These are phyloP conservation scores for Muraenolepis orangiensis DNA, from an alignment of 2,797 vertebrate genomes.

Conservation along the genomic window DNA sequence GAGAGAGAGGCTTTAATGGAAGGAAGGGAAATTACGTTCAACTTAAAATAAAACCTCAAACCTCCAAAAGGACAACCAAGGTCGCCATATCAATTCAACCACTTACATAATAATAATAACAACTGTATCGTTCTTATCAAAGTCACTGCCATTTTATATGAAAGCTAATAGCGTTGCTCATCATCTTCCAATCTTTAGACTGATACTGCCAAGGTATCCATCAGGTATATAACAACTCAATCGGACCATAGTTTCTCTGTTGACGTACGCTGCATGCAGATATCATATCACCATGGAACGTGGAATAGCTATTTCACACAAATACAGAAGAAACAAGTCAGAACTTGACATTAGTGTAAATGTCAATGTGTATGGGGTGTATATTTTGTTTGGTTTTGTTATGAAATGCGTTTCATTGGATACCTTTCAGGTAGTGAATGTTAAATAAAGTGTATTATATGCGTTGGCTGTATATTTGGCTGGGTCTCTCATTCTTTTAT, in stretches of 20 bases:
- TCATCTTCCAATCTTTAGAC: slow-evolving; percentile 3
- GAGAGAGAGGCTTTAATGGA: background rate
- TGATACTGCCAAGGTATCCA: slow-evolving; percentile 14
- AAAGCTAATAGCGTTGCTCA: background rate
- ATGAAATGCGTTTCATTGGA: background rate
- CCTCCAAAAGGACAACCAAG: background rate
- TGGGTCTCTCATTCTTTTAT: background rate
- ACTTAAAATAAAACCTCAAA: background rate
- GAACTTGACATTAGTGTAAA: background rate
- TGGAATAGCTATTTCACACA: slow-evolving; percentile 28
- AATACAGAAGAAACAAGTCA: slow-evolving; percentile 31
- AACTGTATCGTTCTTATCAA: background rate
- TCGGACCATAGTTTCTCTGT: too few relatives aligned
- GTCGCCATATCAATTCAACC: background rate
- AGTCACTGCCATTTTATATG: background rate
- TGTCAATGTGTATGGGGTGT: background rate
- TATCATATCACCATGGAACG: too few relatives aligned
- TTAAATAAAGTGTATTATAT: background rate
- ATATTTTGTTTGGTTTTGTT: background rate
- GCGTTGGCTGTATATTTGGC: background rate
- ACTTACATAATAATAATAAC: too few relatives aligned
- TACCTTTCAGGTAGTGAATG: background rate
- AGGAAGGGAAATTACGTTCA: background rate
- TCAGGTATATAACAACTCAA: slow-evolving; percentile 1
- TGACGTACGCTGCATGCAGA: too few relatives aligned